Conservation (phyloP, 2,888 invertebrate genomes). For the Orthosia gracilis region DNA sequence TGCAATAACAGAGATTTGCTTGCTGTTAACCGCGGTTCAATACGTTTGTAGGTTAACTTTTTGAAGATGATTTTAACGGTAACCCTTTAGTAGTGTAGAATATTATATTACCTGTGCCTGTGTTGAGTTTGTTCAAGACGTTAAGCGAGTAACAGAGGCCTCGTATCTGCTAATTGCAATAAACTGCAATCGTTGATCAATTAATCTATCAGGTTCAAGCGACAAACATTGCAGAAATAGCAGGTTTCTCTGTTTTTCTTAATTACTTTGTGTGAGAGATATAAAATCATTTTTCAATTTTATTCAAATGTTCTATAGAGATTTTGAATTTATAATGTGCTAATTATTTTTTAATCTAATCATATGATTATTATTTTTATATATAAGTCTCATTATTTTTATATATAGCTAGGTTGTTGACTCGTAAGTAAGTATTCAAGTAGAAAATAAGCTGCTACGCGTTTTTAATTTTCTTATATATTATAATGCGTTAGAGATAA, state of each 20-base stretch:
- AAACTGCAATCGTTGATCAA: neutral
- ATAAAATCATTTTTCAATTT: neutral
- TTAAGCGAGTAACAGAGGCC: neutral
- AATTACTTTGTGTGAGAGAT: neutral
- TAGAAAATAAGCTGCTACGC: conserved; percentile 25
- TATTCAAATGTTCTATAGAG: too few species aligned
- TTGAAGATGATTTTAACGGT: conserved; percentile 24
- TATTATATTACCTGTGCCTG: too few species aligned
- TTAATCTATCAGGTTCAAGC: neutral
- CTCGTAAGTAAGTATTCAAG: neutral
- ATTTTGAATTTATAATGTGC: too few species aligned
- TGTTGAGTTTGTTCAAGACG: too few species aligned
- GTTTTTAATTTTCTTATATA: conserved; percentile 34
- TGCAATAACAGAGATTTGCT: conserved; percentile 46
- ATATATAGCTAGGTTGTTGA: neutral
- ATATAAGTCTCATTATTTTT: too few species aligned
- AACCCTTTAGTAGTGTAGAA: neutral
- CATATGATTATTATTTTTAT: too few species aligned
- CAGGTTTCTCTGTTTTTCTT: neutral
- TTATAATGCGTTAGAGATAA: conserved; percentile 39
- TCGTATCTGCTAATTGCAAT: neutral
- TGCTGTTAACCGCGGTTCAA: conserved; percentile 26
- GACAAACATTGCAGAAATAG: neutral
- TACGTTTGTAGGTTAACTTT: conserved; percentile 18
- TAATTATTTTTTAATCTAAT: too few species aligned